Base-by-base conservation (phyloP, 2,113 vertebrate genomes). In the Petaurus breviceps region DNA sequence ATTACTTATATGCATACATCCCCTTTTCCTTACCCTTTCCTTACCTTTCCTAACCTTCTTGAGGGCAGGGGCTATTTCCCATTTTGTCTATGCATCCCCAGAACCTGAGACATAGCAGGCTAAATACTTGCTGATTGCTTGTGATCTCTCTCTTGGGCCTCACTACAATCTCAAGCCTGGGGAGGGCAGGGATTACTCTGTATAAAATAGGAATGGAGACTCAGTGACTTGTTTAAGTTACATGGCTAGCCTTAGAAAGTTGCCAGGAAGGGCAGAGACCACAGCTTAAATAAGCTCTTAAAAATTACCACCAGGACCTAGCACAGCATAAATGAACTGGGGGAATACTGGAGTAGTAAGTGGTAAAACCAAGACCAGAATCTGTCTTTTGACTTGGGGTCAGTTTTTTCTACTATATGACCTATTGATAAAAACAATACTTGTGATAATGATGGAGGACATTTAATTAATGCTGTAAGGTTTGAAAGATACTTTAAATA, bases 1-100 rank as follows among this genome's bases (percentile, higher is more conserved):
- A 54, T 55, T 25, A 26, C 6, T 26, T 55, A 55, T 26, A 55
- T 25, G 91, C 37, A 53, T 25, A 25, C 4, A 1, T 8, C 61
- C 43, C 25, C 25, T 3, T 3, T 37, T 24, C 19, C 10, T n/a
- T 0, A 0, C 2, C 0, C 51, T 3, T 37, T 24, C 19, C 10
- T n/a, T 0, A 0, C 2, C 0, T n/a, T n/a, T n/a, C 51, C 3
- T 24, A 55, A 55, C 24, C 23, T 55, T 55, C 6, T 55, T 26
- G 54, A 26, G 24, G 54, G 23, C 6, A 2, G 24, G 54, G 54
- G 25, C 23, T 55, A 28, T 26, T 57, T 57, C 24, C 55, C 55
- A 57, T 57, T 57, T 57, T 57, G 55, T 57, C 26, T 57, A 10
- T 26, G 8, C 11, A 57, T 57, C 9, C 25, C 26, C 5, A 28